A percentile compares a stretch with the other conserved stretches of the same genome.
Evolutionary conservation across 2,888 invertebrate genomes (phyloP).

Genomic region (Tipula lateralis): DNA sequence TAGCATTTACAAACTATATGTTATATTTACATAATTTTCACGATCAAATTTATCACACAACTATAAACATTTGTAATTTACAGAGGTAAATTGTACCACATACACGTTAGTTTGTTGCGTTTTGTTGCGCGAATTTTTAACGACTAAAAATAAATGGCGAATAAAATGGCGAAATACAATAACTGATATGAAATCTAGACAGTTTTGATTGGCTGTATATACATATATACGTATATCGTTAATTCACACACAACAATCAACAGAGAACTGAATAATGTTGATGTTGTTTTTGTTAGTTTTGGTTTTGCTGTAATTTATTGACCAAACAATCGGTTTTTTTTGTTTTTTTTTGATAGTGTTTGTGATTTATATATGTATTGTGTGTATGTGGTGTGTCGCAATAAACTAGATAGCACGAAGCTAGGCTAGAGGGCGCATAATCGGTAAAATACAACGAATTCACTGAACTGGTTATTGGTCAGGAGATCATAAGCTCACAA

Average conservation of each 20-base stretch:
- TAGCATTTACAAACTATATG: not conserved
- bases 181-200: not conserved
- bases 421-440: not conserved
- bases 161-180: not conserved
- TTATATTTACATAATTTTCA: not conserved
- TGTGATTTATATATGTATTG: not conserved
- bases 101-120: not conserved
- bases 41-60: not conserved
- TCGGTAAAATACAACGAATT: too few relatives aligned
- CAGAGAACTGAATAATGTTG: not conserved
- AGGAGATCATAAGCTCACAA: too few relatives aligned
- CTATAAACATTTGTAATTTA: not conserved
- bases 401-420: not conserved
- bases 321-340: constrained; percentile 7
- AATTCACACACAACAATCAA: not conserved
- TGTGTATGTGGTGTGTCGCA: not conserved
- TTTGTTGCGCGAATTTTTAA: not conserved
- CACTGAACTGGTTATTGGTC: too few relatives aligned
- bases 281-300: not conserved
- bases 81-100: not conserved
- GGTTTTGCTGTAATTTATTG: not conserved
- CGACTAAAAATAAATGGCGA: constrained; percentile 11
- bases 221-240: not conserved
- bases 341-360: too few relatives aligned
- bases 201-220: not conserved